phyloP scores from a whole-genome alignment of 2,113 vertebrate genomes.

The Poicephalus meyeri region DNA sequence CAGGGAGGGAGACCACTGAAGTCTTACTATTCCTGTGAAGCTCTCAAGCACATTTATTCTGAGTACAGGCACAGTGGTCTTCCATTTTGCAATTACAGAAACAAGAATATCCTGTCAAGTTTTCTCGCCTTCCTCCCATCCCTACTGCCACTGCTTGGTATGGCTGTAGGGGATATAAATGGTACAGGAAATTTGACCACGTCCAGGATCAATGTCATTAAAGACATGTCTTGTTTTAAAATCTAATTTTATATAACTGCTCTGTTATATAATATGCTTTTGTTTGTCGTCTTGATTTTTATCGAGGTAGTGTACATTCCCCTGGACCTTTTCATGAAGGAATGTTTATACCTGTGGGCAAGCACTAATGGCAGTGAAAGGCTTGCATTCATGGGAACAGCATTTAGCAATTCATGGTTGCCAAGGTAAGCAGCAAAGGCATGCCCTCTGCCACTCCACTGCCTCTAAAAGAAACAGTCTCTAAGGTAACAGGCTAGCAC shows the following conservation, averaged over 20 bases:
- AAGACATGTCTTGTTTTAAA: slow-evolving; percentile 56
- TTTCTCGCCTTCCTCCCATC: slow-evolving; percentile 1
- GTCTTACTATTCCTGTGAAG: not conserved
- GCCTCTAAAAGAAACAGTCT: slow-evolving; percentile 76
- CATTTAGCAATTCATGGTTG: slow-evolving; percentile 69
- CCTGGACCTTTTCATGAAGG: slow-evolving; percentile 71
- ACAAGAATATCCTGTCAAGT: not conserved
- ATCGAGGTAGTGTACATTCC: slow-evolving; percentile 75
- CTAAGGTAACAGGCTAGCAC: slow-evolving; percentile 75
- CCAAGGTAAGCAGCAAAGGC: slow-evolving; percentile 84
- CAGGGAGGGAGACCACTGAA: not conserved
- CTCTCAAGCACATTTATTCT: slow-evolving; percentile 18
- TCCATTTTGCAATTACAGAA: slow-evolving; percentile 24
- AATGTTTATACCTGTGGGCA: slow-evolving; percentile 81
- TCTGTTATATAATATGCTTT: slow-evolving; percentile 72
- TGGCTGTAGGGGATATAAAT: slow-evolving; percentile 27
- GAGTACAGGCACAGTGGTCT: not conserved
- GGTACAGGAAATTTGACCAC: slow-evolving; percentile 63
- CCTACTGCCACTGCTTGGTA: not conserved
- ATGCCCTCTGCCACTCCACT: slow-evolving; percentile 74
- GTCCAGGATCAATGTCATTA: slow-evolving; percentile 67
- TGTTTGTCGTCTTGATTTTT: slow-evolving; percentile 74
- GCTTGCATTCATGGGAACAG: slow-evolving; percentile 80
- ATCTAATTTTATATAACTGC: slow-evolving; percentile 68
- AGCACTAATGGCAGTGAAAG: slow-evolving; percentile 78